Percentiles rank a stretch among this genome's conserved stretches.
phyloP scores from a whole-genome alignment of 92 coral and sea anemone species.

The Ricordea florida region DNA sequence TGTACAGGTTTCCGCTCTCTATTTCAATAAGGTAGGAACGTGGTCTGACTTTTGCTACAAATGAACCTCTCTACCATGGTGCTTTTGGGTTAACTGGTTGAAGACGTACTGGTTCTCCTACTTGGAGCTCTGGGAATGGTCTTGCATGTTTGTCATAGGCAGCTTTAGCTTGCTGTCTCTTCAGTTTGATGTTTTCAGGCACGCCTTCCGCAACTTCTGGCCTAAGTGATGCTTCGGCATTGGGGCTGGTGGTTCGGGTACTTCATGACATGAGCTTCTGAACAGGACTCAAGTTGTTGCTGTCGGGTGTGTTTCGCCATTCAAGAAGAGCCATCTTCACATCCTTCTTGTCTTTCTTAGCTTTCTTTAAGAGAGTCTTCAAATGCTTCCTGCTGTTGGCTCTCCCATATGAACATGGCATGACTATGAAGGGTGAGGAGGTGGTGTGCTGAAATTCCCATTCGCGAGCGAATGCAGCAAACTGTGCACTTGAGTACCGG shows the following conservation, averaged over 20 bases:
- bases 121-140: constrained; percentile 13
- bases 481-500: background rate
- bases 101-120: background rate
- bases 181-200: no score
- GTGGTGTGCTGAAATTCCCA: constrained; percentile 32
- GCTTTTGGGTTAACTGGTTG: no score
- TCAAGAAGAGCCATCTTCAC: constrained; percentile 14
- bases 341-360: constrained; percentile 13
- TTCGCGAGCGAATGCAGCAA: background rate
- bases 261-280: constrained; percentile 22
- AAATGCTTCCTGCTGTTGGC: constrained; percentile 14
- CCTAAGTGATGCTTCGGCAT: constrained; percentile 15
- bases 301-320: constrained; percentile 26
- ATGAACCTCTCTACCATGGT: no score
- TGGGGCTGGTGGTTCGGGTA: constrained; percentile 24
- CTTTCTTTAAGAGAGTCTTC: background rate
- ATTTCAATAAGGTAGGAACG: no score
- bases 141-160: no score
- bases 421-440: background rate
- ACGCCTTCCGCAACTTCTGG: background rate
- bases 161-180: no score
- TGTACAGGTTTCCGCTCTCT: background rate
- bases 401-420: constrained; percentile 23
- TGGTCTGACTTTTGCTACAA: constrained; percentile 1
- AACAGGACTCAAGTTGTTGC: background rate